Percentiles rank a stretch among this genome's conserved stretches.
Evolutionary conservation across 2,113 vertebrate genomes (phyloP).

Genomic region (Grammomys surdaster): DNA sequence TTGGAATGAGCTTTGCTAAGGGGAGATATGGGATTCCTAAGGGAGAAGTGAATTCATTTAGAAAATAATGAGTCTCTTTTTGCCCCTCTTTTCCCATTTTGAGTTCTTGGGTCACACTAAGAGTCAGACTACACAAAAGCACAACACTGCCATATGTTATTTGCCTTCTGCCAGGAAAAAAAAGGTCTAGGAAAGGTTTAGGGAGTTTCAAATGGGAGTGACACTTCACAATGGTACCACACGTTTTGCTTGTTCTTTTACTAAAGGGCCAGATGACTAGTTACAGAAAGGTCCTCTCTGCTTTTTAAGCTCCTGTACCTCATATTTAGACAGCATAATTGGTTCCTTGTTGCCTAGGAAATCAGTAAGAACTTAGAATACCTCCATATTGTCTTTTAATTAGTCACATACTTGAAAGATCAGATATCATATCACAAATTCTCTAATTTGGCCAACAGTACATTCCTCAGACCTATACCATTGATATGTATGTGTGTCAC

Average conservation of each 20-base stretch:
- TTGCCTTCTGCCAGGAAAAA: conserved; percentile 73
- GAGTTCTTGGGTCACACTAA: conserved; percentile 86
- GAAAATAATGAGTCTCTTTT: conserved; percentile 90
- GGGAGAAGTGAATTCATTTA: conserved; percentile 90
- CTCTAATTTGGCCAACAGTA: conserved; percentile 80
- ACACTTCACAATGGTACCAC: conserved; percentile 75
- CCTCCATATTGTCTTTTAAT: conserved; percentile 86
- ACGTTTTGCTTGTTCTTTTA: conserved; percentile 80
- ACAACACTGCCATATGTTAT: conserved; percentile 69
- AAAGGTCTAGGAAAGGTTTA: conserved; percentile 42
- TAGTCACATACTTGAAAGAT: conserved; percentile 80
- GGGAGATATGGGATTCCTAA: conserved; percentile 87
- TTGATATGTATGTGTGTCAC: background rate
- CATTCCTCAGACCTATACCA: conserved; percentile 77
- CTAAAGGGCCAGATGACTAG: conserved; percentile 67
- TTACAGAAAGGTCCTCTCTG: conserved; percentile 77
- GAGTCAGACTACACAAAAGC: conserved; percentile 80
- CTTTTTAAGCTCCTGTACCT: conserved; percentile 77
- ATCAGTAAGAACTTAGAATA: conserved; percentile 83
- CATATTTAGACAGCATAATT: conserved; percentile 84
- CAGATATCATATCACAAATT: conserved; percentile 82
- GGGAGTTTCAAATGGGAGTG: conserved; percentile 77
- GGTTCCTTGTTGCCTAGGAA: conserved; percentile 84
- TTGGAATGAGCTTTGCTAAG: conserved; percentile 90
- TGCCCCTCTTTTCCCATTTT: conserved; percentile 77